phyloP scores from a whole-genome alignment of 2,113 vertebrate species.

The Zosterops hypoxanthus region DNA sequence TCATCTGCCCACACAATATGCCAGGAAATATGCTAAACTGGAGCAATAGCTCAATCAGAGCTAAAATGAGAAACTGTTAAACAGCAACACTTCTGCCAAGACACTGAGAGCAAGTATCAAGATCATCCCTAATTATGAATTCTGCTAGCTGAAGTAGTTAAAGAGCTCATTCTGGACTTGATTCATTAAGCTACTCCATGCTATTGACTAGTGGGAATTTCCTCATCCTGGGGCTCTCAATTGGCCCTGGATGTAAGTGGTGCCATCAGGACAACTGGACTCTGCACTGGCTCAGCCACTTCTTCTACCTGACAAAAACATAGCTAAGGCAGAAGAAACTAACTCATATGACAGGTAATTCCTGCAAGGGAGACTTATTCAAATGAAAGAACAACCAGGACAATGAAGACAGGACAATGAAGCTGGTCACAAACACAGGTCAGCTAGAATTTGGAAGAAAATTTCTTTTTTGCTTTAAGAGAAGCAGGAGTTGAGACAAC shows the following conservation, averaged over 20 bases:
- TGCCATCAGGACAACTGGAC: not conserved
- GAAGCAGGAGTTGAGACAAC: not conserved
- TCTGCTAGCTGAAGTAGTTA: not conserved
- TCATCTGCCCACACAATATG: slow-evolving; percentile 44
- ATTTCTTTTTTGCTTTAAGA: not conserved
- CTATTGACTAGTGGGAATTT: not conserved
- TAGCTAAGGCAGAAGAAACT: not conserved
- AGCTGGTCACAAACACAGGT: not conserved
- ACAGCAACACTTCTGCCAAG: not conserved
- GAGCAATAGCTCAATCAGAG: slow-evolving; percentile 32
- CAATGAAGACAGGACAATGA: not conserved
- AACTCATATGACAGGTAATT: not conserved
- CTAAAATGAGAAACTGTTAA: slow-evolving; percentile 36
- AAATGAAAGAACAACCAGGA: not conserved
- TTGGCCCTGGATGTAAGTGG: not conserved
- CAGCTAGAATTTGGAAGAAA: not conserved
- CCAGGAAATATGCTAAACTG: slow-evolving; percentile 51
- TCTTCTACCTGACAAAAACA: not conserved
- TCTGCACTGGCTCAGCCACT: not conserved
- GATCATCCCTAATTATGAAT: not conserved
- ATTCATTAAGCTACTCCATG: not conserved
- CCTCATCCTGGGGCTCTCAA: not conserved
- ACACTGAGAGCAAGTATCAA: not conserved
- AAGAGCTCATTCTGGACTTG: not conserved
- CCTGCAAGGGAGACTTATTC: not conserved